These are phyloP conservation scores for Eutrigla gurnardus DNA, from an alignment of 2,797 vertebrate species.

Conservation along the genomic window DNA sequence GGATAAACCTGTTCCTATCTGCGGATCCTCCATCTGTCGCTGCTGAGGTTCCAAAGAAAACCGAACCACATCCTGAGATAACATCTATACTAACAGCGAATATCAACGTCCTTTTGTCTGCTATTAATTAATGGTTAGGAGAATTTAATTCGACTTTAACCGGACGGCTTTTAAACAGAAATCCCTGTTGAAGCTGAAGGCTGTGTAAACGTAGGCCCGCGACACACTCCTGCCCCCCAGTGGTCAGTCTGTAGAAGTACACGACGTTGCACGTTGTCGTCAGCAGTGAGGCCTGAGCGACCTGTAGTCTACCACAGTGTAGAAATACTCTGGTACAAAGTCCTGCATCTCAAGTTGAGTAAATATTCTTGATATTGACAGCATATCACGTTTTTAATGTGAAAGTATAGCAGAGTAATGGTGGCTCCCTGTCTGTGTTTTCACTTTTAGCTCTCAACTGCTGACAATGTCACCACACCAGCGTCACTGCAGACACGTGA, in stretches of 20 bases:
- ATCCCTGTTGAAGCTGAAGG: not conserved
- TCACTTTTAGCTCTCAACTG: too few relatives aligned
- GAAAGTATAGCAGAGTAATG: not conserved
- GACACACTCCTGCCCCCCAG: conserved; percentile 39
- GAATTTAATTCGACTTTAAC: not conserved
- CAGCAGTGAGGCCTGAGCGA: not conserved
- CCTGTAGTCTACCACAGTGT: not conserved
- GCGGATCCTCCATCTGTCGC: conserved; percentile 2
- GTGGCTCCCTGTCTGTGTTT: not conserved
- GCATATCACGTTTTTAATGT: not conserved
- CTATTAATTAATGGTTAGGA: not conserved
- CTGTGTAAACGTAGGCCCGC: not conserved
- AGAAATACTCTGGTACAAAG: not conserved
- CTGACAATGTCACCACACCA: too few relatives aligned
- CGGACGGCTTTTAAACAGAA: not conserved
- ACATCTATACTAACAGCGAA: not conserved
- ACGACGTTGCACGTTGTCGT: not conserved
- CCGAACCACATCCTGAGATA: not conserved
- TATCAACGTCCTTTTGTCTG: not conserved
- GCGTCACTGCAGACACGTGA: not conserved
- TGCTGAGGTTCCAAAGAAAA: not conserved
- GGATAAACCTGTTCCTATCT: not conserved
- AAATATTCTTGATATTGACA: not conserved
- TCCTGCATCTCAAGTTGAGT: not conserved
- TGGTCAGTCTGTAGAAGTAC: conserved; percentile 2